Evolutionary conservation across 2,888 invertebrate species (phyloP).

Genomic region (Volucella zonaria): DNA sequence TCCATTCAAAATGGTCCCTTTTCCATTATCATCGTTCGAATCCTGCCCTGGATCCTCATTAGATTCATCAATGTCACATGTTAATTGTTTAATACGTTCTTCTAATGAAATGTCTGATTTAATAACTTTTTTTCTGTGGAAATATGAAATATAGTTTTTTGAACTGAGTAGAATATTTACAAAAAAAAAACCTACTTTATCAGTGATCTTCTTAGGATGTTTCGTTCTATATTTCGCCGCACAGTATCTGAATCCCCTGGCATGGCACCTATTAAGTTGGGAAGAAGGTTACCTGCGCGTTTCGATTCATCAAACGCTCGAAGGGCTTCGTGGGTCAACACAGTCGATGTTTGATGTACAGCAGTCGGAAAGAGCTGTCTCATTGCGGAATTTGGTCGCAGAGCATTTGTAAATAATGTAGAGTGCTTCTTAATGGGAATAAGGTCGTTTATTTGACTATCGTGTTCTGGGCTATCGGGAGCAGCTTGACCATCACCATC

Average conservation of each 20-base stretch:
- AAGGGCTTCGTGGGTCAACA: conserved; percentile 89
- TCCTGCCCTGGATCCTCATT: conserved; percentile 77
- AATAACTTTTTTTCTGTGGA: conserved; percentile 80
- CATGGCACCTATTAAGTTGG: conserved; percentile 79
- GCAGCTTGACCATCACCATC: conserved; percentile 78
- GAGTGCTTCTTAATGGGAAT: conserved; percentile 82
- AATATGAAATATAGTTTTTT: conserved; percentile 17
- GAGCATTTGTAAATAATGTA: conserved; percentile 81
- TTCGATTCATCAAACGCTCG: conserved; percentile 88
- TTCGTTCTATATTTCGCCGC: conserved; percentile 91
- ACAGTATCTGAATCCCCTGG: conserved; percentile 86
- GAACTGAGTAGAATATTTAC: background rate
- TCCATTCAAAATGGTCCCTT: conserved; percentile 75
- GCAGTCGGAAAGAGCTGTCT: conserved; percentile 91
- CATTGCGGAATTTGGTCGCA: conserved; percentile 89
- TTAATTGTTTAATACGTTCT: conserved; percentile 92
- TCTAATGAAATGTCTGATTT: conserved; percentile 89
- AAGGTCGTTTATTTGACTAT: conserved; percentile 81
- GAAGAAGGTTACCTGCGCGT: conserved; percentile 83
- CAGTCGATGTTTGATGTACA: conserved; percentile 85
- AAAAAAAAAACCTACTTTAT: conserved; percentile 86
- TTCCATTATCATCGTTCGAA: conserved; percentile 75
- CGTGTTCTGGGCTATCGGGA: conserved; percentile 78
- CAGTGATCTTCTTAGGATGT: conserved; percentile 90
- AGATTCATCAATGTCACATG: conserved; percentile 92